Conservation (phyloP, 2,888 invertebrate genomes). For the Yponomeuta evonymella region DNA sequence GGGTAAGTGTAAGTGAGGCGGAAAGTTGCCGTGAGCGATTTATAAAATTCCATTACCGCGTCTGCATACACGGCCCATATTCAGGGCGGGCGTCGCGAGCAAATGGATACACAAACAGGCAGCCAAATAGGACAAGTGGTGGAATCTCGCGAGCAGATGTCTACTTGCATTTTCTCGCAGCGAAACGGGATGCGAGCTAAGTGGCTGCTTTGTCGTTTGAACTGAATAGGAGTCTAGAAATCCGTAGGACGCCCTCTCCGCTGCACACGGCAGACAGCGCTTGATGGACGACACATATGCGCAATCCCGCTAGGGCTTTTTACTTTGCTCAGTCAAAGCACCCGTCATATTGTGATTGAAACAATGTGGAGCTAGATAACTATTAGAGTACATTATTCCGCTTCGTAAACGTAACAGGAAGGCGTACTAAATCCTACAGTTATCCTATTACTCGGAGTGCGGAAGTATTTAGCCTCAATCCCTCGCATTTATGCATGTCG, state of each 20-base stretch:
- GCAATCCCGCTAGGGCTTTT: not conserved
- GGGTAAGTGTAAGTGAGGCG: not conserved
- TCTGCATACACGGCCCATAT: constrained; percentile 27
- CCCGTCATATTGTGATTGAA: not conserved
- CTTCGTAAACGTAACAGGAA: not conserved
- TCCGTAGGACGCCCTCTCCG: constrained; percentile 36
- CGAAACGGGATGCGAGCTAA: constrained; percentile 42
- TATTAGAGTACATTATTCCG: not conserved
- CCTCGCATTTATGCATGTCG: not conserved
- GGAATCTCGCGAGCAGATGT: constrained; percentile 35
- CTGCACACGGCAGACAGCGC: constrained; percentile 3
- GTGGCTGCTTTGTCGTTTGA: constrained; percentile 50
- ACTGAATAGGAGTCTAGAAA: constrained; percentile 33
- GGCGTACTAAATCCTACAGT: not conserved
- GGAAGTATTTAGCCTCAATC: not conserved
- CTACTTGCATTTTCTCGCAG: constrained; percentile 45
- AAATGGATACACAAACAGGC: constrained; percentile 61
- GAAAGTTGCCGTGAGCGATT: constrained; percentile 10
- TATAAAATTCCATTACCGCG: constrained; percentile 47
- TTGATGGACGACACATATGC: not conserved
- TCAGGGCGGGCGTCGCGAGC: constrained; percentile 34
- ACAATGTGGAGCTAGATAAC: not conserved
- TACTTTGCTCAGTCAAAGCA: not conserved
- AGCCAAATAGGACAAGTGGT: constrained; percentile 25
- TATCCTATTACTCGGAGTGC: not conserved